A percentile compares a stretch with the other conserved stretches of the same genome.
phyloP scores from a whole-genome alignment of 2,113 vertebrate genomes.

The Salvelinus sp. region DNA sequence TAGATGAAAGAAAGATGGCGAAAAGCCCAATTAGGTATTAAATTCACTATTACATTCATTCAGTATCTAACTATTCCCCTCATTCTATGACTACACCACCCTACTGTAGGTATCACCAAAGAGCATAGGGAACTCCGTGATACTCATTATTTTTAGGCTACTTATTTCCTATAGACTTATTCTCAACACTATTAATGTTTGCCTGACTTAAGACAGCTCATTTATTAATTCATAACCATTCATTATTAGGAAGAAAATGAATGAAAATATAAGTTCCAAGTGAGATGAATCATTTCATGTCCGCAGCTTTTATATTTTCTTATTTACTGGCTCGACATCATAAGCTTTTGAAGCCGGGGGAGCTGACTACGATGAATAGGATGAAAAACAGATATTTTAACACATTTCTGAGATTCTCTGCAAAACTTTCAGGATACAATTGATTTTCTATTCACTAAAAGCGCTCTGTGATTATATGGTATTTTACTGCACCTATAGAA shows the following conservation, averaged over 20 bases:
- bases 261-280: background rate
- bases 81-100: too few relatives aligned
- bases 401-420: conserved; percentile 10
- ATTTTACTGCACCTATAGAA: background rate
- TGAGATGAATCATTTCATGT: conserved; percentile 24
- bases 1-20: too few relatives aligned
- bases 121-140: too few relatives aligned
- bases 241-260: background rate
- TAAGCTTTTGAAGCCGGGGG: background rate
- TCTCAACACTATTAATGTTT: background rate
- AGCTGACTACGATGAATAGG: conserved; percentile 2
- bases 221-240: background rate
- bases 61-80: too few relatives aligned
- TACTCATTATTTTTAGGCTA: too few relatives aligned
- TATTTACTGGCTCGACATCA: background rate
- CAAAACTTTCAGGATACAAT: background rate
- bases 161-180: background rate
- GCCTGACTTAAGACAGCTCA: background rate
- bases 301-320: background rate
- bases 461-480: background rate
- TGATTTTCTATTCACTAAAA: too few relatives aligned
- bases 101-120: too few relatives aligned
- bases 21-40: too few relatives aligned
- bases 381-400: conserved; percentile 8
- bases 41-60: too few relatives aligned